Base-by-base conservation (phyloP, 2,113 vertebrate genomes). In the Callionymus lyra region DNA sequence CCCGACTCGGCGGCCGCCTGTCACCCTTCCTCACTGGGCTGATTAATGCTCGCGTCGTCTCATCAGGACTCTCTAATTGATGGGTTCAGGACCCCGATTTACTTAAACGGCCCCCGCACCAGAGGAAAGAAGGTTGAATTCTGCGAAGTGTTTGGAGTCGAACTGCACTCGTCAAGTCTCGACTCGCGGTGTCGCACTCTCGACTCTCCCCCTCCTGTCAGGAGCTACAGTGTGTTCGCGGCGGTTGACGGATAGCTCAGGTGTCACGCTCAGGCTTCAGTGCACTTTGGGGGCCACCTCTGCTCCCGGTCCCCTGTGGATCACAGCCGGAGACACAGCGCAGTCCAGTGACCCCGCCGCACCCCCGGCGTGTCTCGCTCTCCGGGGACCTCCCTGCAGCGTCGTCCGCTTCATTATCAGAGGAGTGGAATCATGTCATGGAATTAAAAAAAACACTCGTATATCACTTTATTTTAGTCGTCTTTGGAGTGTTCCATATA, bases 261-360 rank as follows among this genome's bases (percentile, higher is more conserved):
- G 79, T 82, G 79, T 79, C 76, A 76, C 75, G 71, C 79, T 77
- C 79, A 71, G 70, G 81, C 79, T 83, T 72, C 75, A 80, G 72
- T 74, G 81, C 81, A 66, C 81, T 71, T n/a, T n/a, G 67, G 73
- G 65, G 71, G 73, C 59, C 67, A 62, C 64, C 75, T 53, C 56
- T 34, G 63, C 68, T 65, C 38, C n/a, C 1, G 35, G 66, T 81
- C 73, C 74, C 80, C 59, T 56, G 72, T 65, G 81, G 70, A 70
- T 70, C 68, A 53, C 67, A 72, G 78, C 73, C 66, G 68, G 62
- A 67, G 49, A 74, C 59, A 70, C 70, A 47, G 66, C 76, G 71
- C 74, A 75, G 72, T 75, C 70, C 77, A 76, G 57, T 75, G 72
- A 66, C 63, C 59, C 43, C 52, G 65, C 19, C 69, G 65, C 61